Evolutionary conservation across 2,797 vertebrate species (phyloP).

Genomic region (Acridotheres tristis): DNA sequence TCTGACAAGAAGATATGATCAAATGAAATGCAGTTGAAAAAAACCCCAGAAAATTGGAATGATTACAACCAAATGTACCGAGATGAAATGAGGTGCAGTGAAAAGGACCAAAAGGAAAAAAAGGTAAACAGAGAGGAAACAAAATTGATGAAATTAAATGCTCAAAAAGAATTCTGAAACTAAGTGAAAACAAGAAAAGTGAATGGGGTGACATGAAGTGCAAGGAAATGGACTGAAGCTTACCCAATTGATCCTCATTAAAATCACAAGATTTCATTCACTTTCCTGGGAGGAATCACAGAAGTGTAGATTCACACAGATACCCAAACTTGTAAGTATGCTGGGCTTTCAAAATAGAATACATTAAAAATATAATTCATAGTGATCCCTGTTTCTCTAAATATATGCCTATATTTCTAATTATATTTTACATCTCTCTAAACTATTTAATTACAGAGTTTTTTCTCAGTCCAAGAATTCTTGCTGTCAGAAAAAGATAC

Average conservation of each 20-base stretch:
- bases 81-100: not conserved
- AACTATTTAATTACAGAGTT: conserved; percentile 9
- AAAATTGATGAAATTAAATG: not conserved
- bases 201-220: not conserved
- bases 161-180: not conserved
- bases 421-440: not conserved
- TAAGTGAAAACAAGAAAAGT: not conserved
- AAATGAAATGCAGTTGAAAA: not conserved
- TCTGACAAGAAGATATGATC: too few relatives aligned
- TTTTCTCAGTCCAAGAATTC: not conserved
- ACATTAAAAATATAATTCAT: not conserved
- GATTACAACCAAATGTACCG: not conserved
- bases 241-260: not conserved
- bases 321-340: conserved; percentile 18
- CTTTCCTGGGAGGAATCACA: not conserved
- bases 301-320: not conserved
- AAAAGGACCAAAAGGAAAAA: not conserved
- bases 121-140: not conserved
- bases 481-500: not conserved
- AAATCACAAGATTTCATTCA: not conserved
- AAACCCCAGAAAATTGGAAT: not conserved
- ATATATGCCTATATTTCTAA: not conserved
- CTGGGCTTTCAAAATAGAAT: conserved; percentile 28
- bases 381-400: not conserved
- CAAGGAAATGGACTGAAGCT: not conserved